A percentile compares a stretch with the other conserved stretches of the same genome.
phyloP scores from a whole-genome alignment of 2,113 vertebrate species.

The Limnothrissa miodon region DNA sequence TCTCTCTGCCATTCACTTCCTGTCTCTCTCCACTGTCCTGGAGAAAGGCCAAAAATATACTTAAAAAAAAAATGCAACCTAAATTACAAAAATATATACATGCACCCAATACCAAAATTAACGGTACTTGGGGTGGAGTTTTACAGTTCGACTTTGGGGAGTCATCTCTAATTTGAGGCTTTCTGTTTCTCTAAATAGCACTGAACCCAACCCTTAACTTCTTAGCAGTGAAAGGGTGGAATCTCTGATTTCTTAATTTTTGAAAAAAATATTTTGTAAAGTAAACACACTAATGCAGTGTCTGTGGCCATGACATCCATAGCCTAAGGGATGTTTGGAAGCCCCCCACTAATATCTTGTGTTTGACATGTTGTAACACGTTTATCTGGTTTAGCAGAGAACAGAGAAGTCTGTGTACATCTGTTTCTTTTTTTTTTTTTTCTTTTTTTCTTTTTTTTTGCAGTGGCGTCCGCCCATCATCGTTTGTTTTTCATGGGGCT shows the following conservation, averaged over 20 bases:
- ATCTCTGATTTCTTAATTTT: background rate
- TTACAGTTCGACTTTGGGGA: background rate
- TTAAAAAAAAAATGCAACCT: too few species aligned
- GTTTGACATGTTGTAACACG: conserved; percentile 10
- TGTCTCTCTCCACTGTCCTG: too few species aligned
- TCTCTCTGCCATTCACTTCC: too few species aligned
- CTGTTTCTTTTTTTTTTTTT: background rate
- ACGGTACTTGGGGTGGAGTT: background rate
- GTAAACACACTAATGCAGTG: background rate
- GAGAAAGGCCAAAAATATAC: too few species aligned
- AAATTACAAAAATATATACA: too few species aligned
- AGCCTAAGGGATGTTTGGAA: background rate
- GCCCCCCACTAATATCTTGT: background rate
- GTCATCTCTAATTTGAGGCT: background rate
- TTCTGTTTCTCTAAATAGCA: background rate
- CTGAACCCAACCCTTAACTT: background rate
- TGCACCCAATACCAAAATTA: too few species aligned
- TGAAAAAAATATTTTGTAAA: background rate
- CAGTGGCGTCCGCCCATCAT: background rate
- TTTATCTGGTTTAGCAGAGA: conserved; percentile 7
- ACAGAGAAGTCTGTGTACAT: background rate
- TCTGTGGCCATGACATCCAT: background rate
- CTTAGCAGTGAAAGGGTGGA: background rate
- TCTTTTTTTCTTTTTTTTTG: background rate
- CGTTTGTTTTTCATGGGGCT: background rate